Evolutionary conservation across 2,113 vertebrate species (phyloP), one percentile per base, ranked within the genome.

Genomic region (Pomatostomus ruficeps): DNA sequence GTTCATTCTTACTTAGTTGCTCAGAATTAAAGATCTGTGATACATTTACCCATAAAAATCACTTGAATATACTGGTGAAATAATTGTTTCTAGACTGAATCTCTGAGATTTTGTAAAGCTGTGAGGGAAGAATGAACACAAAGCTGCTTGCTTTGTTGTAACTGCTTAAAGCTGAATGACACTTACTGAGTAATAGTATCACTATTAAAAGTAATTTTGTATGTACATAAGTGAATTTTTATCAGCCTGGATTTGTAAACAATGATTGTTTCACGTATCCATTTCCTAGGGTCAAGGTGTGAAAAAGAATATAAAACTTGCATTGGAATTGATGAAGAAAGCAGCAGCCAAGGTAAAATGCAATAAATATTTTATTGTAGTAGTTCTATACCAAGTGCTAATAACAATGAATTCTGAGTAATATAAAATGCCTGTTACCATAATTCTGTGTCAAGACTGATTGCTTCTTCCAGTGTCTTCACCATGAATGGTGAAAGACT

Each of bases 321-420:
- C 98, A 73, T 96, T 99, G 82, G 97, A 97, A 93, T 96, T 99
- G 77, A 98, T 99, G 98, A 97, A 98, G 96, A 99, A 99, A 97
- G 99, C 99, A 33, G 99, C 99, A 65, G 98, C 98, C 58, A 99
- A 99, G 98, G 98, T 98, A 97, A 98, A 76, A 66, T 68, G 21
- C 33, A 65, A 38, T 55, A 51, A 75, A 58, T 67, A 67, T 29
- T 75, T 89, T 67, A 29, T 52, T 58, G 13, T 38, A 77, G 10
- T 55, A 68, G 24, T 76, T 43, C 15, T 62, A 2, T 77, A 35
- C 11, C 14, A 29, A 17, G 4, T 85, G 33, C 31, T 75, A 86
- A 46, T 80, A 55, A 42, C 61, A 71, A 74, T 31, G 7, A 74
- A 51, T 22, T 61, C n/a, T 75, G 11, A 46, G 65, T 89, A 70